Conservation (phyloP, 1,140 invertebrate genomes). For the Drosophila rhopaloa region DNA sequence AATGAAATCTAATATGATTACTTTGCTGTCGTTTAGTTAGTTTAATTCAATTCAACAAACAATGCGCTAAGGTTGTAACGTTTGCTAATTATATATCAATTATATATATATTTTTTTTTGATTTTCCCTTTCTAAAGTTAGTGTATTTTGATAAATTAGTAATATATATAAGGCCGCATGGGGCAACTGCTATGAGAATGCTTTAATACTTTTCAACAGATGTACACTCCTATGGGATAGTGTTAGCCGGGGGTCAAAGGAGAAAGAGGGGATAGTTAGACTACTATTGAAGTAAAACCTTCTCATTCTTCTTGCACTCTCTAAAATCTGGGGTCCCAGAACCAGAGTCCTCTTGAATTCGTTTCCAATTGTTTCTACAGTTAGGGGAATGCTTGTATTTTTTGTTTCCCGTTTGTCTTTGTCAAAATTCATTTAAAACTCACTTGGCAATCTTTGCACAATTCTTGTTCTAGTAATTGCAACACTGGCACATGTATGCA, state of each 20-base stretch:
- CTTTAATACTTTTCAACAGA: constrained; percentile 41
- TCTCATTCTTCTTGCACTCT: constrained; percentile 16
- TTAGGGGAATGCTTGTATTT: too few species aligned
- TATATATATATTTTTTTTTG: constrained; percentile 25
- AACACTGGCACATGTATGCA: constrained; percentile 56
- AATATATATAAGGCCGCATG: constrained; percentile 68
- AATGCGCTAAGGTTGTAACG: constrained; percentile 75
- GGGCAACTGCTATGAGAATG: constrained; percentile 70
- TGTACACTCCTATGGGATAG: constrained; percentile 16
- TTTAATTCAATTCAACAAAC: constrained; percentile 71
- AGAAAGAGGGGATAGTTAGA: constrained; percentile 19
- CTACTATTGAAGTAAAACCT: constrained; percentile 47
- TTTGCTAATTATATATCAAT: constrained; percentile 70
- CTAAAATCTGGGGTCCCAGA: constrained; percentile 27
- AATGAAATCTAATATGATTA: constrained; percentile 33
- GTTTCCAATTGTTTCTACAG: neutral
- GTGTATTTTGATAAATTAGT: constrained; percentile 46
- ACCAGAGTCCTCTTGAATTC: neutral
- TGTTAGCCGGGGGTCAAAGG: constrained; percentile 2
- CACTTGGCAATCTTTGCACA: constrained; percentile 47
- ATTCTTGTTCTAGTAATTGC: constrained; percentile 34
- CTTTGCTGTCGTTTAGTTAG: constrained; percentile 39
- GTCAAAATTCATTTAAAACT: constrained; percentile 59
- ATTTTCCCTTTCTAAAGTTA: constrained; percentile 22
- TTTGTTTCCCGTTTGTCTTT: constrained; percentile 20